Evolutionary conservation across 92 coral and sea anemone species (phyloP).

Genomic region (Galaxea fascicularis): DNA sequence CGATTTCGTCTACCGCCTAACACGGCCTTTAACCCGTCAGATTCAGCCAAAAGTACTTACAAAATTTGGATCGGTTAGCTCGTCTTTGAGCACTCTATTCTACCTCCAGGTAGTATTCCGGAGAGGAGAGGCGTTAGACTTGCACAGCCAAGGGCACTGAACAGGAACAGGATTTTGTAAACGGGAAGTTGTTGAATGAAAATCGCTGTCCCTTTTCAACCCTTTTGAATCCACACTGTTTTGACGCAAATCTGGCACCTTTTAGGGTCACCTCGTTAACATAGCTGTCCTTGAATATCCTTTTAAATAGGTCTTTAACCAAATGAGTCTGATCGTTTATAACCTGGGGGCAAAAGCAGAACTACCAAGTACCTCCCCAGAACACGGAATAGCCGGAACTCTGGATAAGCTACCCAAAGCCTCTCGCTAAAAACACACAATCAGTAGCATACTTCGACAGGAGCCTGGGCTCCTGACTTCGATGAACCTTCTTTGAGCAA

Average conservation of each 20-base stretch:
- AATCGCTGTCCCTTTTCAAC: not conserved
- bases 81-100: not conserved
- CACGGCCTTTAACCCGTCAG: not conserved
- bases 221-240: slow-evolving; percentile 4
- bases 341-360: not conserved
- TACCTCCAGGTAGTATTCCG: not conserved
- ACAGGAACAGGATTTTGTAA: not conserved
- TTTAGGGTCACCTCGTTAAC: slow-evolving; percentile 35
- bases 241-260: not conserved
- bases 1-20: not conserved
- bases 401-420: not conserved
- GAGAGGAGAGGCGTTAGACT: not conserved
- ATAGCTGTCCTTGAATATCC: not conserved
- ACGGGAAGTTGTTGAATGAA: slow-evolving; percentile 2
- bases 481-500: not conserved
- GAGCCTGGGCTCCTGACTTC: not conserved
- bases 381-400: not conserved
- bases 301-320: slow-evolving; percentile 19
- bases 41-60: not conserved
- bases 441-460: not conserved
- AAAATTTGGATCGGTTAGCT: not conserved
- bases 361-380: not conserved
- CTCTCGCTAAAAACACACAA: not conserved
- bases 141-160: not conserved
- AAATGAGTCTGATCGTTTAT: not conserved